Evolutionary conservation across 2,797 vertebrate genomes (phyloP), one percentile per base, ranked within the genome.

Genomic region (Danio jaintianensis): DNA sequence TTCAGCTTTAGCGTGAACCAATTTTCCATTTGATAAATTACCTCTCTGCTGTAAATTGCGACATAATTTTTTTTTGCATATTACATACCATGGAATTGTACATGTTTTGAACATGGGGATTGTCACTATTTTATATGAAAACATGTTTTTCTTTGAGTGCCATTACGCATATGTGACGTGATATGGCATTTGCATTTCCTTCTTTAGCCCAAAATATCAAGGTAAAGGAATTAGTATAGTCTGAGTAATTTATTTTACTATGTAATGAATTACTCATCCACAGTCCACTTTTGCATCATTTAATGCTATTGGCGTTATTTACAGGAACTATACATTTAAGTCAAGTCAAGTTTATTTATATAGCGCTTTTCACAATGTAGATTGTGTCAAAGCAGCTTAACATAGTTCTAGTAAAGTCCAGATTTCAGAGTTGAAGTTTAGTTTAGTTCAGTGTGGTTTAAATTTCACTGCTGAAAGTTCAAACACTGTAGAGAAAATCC

Each of bases 181-280:
- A 40, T 13, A 4, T 53, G 67, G 48, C 8, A 12, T 38, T n/a
- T 40, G 48, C 36, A 53, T 70, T 53, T 70, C 48, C 29, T 52
- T 69, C 47, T 69, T 18, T 38, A 29, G 8, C 38, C 7, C 58
- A 40, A 69, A 48, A 40, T 63, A 9, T 42, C 16, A 43, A 63
- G 2, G 40, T 63, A 42, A 63, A 63, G 38, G 1, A 4, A 11
- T 70, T 53, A 55, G n/a, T 36, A 16, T 50, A 68, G n/a, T 68
- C 36, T 68, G 22, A 68, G 16, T 50, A n/a, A 68, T n/a, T 4
- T 68, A 29, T 29, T 68, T 50, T 68, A 66, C 42, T 15, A 43
- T 13, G 12, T 10, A 29, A 48, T 36, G 2, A 36, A 50, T 69
- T 69, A 40, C 16, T 53, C 3, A 70, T 53, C 36, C 4, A 13